These are phyloP conservation scores for Pseudolycoriella hygida DNA, from an alignment of 2,888 invertebrate species.

Conservation along the genomic window DNA sequence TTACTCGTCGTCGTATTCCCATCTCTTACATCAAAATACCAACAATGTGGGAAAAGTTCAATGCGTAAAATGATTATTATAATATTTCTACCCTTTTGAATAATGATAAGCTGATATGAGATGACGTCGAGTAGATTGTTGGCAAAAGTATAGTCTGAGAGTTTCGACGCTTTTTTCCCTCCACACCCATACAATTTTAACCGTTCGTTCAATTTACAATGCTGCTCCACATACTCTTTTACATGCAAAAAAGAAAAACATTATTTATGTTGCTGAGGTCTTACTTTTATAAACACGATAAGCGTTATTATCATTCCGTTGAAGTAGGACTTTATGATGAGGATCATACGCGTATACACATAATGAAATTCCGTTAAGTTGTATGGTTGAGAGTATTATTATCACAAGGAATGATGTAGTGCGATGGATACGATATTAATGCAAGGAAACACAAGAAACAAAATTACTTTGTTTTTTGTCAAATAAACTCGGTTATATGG, in stretches of 20 bases:
- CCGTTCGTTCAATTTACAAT: too few species aligned
- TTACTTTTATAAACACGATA: neutral
- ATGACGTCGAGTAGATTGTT: neutral
- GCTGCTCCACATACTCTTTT: too few species aligned
- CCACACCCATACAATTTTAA: too few species aligned
- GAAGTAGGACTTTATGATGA: constrained; percentile 1
- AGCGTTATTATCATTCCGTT: constrained; percentile 1
- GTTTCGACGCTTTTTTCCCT: neutral
- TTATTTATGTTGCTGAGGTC: too few species aligned
- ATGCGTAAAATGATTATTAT: too few species aligned
- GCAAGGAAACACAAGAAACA: neutral
- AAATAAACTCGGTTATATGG: neutral
- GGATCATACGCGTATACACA: neutral
- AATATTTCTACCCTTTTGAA: neutral
- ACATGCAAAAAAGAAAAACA: too few species aligned
- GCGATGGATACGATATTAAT: neutral
- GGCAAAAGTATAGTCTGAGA: neutral
- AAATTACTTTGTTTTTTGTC: constrained; percentile 1
- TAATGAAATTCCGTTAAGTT: neutral
- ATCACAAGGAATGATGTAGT: neutral
- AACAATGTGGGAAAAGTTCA: too few species aligned
- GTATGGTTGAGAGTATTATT: neutral
- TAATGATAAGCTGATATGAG: neutral
- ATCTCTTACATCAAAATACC: too few species aligned
- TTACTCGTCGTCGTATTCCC: too few species aligned